Base-by-base conservation (phyloP, 2,888 invertebrate species). In the Parnassius orleans region DNA sequence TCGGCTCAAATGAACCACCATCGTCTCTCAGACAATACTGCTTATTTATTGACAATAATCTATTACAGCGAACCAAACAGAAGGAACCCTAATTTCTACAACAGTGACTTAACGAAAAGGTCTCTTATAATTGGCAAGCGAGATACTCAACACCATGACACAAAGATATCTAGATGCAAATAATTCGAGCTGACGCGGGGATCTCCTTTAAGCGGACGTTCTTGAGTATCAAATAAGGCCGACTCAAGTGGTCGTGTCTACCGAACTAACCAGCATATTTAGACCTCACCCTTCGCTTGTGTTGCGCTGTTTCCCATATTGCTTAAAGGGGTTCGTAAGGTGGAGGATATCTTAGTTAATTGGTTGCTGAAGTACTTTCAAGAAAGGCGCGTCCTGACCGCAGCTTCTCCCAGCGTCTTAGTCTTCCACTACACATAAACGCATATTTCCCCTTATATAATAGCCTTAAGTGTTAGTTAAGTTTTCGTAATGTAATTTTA, bases 41-140 rank as follows among this genome's bases (percentile, higher is more conserved):
- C 80, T 86, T 85, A 87, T 88, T 87, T 86, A 87, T 86, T 86
- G 80, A 84, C 72, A 78, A 74, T 86, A 84, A 87, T 87, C 85
- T 79, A 81, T 86, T 80, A 71, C 71, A 66, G 65, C 64, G 14
- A 19, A 60, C 48, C 24, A 53, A 73, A 41, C 12, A 10, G 2
- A 5, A 10, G n/a, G 55, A 72, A 75, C 58, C 79, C 41, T 63
- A 19, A 57, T 62, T 41, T 48, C 43, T 47, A 57, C 33, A 15
- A 57, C 41, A 52, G 57, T 61, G 53, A 41, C 65, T 61, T 53
- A 60, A 67, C 54, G 63, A 55, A 66, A 48, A 73, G 69, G 62
- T 75, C 78, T 57, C 24, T 14, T 55, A 54, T 69, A 66, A 72
- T 54, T 78, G 74, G 81, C 11, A 44, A 59, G 59, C 51, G 52